Conservation (phyloP, 1,140 invertebrate species). For the Drepana arcuata region DNA sequence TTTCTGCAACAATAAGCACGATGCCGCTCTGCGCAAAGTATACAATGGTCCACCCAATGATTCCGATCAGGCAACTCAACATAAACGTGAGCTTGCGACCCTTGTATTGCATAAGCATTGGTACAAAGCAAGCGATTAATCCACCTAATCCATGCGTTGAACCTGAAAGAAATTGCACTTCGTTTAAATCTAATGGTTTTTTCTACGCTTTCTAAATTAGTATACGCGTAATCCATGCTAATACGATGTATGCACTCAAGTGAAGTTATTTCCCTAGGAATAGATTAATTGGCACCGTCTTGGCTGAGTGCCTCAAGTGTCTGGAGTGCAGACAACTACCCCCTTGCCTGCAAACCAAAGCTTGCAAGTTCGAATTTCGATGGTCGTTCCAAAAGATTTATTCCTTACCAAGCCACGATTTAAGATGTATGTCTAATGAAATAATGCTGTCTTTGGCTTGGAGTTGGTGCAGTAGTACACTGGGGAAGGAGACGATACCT, state of each 20-base stretch:
- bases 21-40: background rate
- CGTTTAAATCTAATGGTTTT: no score
- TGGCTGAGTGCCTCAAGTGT: no score
- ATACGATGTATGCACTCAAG: no score
- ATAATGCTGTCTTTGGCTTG: background rate
- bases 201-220: no score
- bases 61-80: slow-evolving; percentile 3
- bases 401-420: background rate
- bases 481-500: background rate
- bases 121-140: slow-evolving; percentile 4
- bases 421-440: background rate
- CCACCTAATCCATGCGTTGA: slow-evolving; percentile 10
- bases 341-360: no score
- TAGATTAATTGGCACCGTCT: no score
- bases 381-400: no score
- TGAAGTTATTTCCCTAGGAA: no score
- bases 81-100: slow-evolving; percentile 9
- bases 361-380: no score
- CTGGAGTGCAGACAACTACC: no score
- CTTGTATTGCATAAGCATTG: slow-evolving; percentile 8
- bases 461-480: background rate
- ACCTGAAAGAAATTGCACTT: no score
- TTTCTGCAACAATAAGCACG: slow-evolving; percentile 4
- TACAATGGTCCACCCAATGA: slow-evolving; percentile 3
- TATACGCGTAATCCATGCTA: no score